Conservation (phyloP, 2,888 invertebrate genomes). For the Synergus itoensis region DNA sequence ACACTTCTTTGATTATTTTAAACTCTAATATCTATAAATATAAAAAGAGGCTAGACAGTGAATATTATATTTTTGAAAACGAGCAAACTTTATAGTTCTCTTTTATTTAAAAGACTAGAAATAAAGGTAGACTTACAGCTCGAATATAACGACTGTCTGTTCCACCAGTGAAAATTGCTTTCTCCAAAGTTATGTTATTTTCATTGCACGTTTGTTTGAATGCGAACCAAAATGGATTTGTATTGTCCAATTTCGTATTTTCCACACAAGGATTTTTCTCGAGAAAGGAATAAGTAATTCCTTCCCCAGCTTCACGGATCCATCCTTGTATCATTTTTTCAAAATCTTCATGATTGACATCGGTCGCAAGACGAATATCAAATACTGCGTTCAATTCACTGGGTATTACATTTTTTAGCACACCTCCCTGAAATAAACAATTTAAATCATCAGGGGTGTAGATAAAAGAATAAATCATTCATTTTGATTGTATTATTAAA, state of each 20-base stretch:
- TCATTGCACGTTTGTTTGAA: conserved; percentile 83
- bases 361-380: conserved; percentile 86
- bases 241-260: conserved; percentile 82
- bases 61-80: not conserved
- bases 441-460: not conserved
- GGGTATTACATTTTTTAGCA: conserved; percentile 95
- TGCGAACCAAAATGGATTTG: conserved; percentile 86
- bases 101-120: not conserved
- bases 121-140: conserved; percentile 74
- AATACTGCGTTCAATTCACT: conserved; percentile 87
- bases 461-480: not conserved
- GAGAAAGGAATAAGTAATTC: conserved; percentile 83
- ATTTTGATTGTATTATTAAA: too few relatives aligned
- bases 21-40: too few relatives aligned
- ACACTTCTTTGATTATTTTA: not conserved
- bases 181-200: conserved; percentile 78
- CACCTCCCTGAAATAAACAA: conserved; percentile 85
- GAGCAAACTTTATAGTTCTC: not conserved
- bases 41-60: not conserved
- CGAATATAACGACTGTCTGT: conserved; percentile 94
- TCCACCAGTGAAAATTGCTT: conserved; percentile 91
- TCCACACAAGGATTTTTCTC: conserved; percentile 82
- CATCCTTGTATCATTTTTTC: conserved; percentile 83
- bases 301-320: conserved; percentile 86
- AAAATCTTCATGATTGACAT: conserved; percentile 82